Percentiles rank a stretch among this genome's conserved stretches.
Conservation (phyloP, 1,140 invertebrate genomes). For the Dufourea novaeangliae region DNA sequence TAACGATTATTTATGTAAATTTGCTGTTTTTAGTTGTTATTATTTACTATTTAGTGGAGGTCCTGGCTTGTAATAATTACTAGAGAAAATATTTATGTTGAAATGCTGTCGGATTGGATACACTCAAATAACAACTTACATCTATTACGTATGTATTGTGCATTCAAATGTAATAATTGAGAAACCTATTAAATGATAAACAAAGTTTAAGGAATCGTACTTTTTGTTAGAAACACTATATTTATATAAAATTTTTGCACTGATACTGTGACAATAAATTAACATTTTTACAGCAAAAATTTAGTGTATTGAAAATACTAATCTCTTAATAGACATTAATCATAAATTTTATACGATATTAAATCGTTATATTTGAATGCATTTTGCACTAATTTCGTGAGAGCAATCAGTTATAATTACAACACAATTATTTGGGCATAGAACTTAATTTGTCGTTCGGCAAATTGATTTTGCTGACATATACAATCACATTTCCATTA, state of each 20-base stretch:
- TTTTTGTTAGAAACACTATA: conserved; percentile 4
- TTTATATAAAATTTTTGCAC: conserved; percentile 11
- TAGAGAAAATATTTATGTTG: not conserved
- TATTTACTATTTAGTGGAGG: conserved; percentile 25
- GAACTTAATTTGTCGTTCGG: conserved; percentile 45
- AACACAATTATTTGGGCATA: conserved; percentile 13
- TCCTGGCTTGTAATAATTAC: conserved; percentile 30
- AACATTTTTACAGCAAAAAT: not conserved
- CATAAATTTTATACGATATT: not conserved
- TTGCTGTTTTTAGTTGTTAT: not conserved
- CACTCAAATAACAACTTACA: conserved; percentile 7
- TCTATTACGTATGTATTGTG: conserved; percentile 23
- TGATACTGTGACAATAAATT: conserved; percentile 19
- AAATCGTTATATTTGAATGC: conserved; percentile 40
- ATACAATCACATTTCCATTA: conserved; percentile 27
- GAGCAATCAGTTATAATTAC: not conserved
- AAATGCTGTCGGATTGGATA: conserved; percentile 12
- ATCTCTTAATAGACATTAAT: not conserved
- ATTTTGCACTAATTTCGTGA: conserved; percentile 23
- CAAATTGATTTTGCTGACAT: conserved; percentile 56
- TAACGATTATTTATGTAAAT: not conserved
- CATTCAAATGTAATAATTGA: conserved; percentile 48
- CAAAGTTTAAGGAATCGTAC: not conserved
- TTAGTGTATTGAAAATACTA: not conserved
- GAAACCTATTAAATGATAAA: not conserved